phyloP scores from a whole-genome alignment of 2,888 invertebrate genomes.

The Dynastes grantii region DNA sequence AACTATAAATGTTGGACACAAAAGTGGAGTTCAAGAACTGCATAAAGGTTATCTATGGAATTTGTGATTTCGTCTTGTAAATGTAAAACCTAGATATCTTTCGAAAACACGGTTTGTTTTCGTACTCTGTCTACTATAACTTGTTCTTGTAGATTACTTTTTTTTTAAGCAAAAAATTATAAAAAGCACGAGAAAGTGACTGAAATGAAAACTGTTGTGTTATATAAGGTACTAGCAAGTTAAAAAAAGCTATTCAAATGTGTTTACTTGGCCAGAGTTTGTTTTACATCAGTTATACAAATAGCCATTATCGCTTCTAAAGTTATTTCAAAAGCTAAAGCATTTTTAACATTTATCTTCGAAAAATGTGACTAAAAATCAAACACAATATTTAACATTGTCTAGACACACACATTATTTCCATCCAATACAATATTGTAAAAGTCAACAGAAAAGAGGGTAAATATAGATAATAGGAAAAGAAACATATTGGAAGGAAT shows the following conservation, averaged over 20 bases:
- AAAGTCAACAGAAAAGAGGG: neutral
- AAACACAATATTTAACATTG: neutral
- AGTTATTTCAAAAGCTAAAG: too few species aligned
- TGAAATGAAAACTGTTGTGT: neutral
- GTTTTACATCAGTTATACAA: neutral
- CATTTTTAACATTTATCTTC: neutral
- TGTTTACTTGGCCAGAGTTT: neutral
- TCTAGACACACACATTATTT: neutral
- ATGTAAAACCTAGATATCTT: too few species aligned
- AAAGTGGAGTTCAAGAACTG: too few species aligned
- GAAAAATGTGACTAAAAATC: neutral
- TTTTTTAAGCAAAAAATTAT: neutral
- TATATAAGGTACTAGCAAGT: neutral
- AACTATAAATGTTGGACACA: too few species aligned
- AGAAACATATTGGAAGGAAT: neutral
- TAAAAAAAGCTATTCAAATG: neutral
- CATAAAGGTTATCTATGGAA: too few species aligned
- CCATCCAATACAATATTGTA: neutral
- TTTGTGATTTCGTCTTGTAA: too few species aligned
- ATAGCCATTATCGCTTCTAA: too few species aligned
- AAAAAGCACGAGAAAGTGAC: neutral
- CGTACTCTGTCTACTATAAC: too few species aligned
- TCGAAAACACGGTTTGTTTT: too few species aligned
- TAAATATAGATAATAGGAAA: neutral
- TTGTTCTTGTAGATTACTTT: too few species aligned